Conservation (phyloP, 2,888 invertebrate species). For the Drosophila fungiperda region DNA sequence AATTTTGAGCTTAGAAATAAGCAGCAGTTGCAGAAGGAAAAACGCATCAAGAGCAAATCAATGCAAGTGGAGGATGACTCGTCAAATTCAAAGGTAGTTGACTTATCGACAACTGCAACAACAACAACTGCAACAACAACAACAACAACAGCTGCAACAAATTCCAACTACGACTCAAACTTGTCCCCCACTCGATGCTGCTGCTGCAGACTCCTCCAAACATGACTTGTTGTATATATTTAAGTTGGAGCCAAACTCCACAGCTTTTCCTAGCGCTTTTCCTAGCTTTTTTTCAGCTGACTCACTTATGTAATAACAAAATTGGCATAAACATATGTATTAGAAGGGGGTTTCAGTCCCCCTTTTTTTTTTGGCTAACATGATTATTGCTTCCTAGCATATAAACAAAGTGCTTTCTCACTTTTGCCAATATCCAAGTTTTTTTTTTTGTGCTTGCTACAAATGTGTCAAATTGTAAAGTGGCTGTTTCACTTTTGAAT, state of each 20-base stretch:
- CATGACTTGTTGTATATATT: constrained; percentile 17
- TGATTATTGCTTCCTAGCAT: constrained; percentile 35
- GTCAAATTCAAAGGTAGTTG: constrained; percentile 43
- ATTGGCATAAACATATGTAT: constrained; percentile 79
- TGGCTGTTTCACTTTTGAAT: neutral
- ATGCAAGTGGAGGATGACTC: constrained; percentile 67
- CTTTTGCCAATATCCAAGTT: constrained; percentile 35
- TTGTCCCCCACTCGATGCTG: constrained; percentile 12
- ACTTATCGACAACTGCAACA: constrained; percentile 34
- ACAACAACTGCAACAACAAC: neutral
- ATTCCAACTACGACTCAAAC: neutral
- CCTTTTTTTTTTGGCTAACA: constrained; percentile 9
- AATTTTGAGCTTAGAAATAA: constrained; percentile 38
- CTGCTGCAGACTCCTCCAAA: neutral
- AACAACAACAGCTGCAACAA: neutral
- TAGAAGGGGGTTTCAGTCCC: constrained; percentile 34
- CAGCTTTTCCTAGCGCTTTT: constrained; percentile 1
- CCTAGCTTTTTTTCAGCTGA: constrained; percentile 60
- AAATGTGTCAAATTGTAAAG: constrained; percentile 1
- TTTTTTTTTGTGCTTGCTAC: constrained; percentile 1
- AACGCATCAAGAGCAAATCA: constrained; percentile 62
- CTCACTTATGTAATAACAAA: constrained; percentile 77
- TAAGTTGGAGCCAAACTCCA: neutral
- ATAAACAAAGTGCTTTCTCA: constrained; percentile 59
- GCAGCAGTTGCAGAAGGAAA: neutral